Percentiles rank a stretch among this genome's conserved stretches.
Conservation (phyloP, 35 echinoderm and acorn worm species). For the Patiria miniata region DNA sequence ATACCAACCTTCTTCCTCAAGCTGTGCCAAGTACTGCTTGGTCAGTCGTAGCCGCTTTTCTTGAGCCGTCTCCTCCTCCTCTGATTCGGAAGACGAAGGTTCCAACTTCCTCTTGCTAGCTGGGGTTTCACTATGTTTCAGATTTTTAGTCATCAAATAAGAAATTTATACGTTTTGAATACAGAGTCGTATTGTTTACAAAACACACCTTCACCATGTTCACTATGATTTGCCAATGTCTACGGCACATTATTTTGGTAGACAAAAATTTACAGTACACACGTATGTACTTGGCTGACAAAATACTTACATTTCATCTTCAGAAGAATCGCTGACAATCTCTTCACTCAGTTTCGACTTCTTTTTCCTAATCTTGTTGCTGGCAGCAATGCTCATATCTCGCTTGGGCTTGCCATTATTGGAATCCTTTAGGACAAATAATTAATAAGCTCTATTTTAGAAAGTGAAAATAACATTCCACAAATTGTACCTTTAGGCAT, state of each 20-base stretch:
- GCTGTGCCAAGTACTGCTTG: constrained; percentile 93
- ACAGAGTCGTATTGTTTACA: no score
- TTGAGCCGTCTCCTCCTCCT: constrained; percentile 88
- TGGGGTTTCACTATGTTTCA: neutral
- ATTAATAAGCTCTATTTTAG: no score
- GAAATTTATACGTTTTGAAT: no score
- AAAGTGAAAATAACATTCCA: neutral
- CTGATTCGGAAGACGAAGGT: neutral
- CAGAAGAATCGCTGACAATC: constrained; percentile 3
- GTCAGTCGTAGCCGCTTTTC: constrained; percentile 96
- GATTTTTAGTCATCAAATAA: no score
- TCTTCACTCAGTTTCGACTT: neutral
- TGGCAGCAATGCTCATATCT: neutral
- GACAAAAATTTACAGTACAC: no score
- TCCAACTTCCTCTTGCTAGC: neutral
- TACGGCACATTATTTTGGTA: no score
- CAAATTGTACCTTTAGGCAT: no score
- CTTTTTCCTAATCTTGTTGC: constrained; percentile 3
- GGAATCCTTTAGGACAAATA: neutral
- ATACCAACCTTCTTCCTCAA: constrained; percentile 83
- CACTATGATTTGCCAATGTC: no score
- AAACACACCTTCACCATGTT: no score
- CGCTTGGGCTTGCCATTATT: neutral
- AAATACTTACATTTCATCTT: constrained; percentile 16
- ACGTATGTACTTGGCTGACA: neutral